Evolutionary conservation across 2,797 vertebrate genomes (phyloP).

Genomic region (Syngnathus acus): DNA sequence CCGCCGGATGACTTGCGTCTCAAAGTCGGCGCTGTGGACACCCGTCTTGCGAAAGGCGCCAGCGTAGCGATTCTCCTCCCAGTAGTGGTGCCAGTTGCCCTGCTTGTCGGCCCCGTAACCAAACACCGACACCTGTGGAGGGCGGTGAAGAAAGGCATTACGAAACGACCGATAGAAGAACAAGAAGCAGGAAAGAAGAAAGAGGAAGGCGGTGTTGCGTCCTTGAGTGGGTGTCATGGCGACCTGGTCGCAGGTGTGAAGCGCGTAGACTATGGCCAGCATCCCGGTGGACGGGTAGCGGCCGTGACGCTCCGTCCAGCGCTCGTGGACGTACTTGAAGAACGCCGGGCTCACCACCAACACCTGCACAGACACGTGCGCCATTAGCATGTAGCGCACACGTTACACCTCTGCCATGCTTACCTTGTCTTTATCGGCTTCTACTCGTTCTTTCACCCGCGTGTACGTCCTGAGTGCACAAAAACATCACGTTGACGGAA

Average conservation of each 20-base stretch:
- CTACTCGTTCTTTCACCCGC: conserved; percentile 69
- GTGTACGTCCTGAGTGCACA: conserved; percentile 70
- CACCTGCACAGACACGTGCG: conserved; percentile 47
- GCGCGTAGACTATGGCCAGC: conserved; percentile 72
- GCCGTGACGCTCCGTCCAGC: conserved; percentile 65
- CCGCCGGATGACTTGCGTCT: conserved; percentile 50
- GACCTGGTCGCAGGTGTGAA: conserved; percentile 77
- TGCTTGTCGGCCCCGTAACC: conserved; percentile 73
- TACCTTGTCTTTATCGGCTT: conserved; percentile 79
- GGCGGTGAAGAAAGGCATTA: neutral
- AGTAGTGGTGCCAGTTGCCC: conserved; percentile 83
- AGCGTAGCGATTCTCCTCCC: conserved; percentile 68
- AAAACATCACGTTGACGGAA: conserved; percentile 3
- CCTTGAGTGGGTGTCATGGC: conserved; percentile 5
- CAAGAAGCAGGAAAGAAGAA: too few species aligned
- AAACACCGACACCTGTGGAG: conserved; percentile 71
- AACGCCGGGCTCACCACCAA: conserved; percentile 74
- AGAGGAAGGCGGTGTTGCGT: neutral
- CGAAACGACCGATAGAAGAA: neutral
- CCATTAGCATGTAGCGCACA: neutral
- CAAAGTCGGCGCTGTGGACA: conserved; percentile 70
- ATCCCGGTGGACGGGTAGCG: conserved; percentile 76
- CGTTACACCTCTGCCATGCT: neutral
- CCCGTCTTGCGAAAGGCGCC: conserved; percentile 73
- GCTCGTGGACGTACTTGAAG: conserved; percentile 75